These are phyloP conservation scores for Podarcis cretensis DNA, from an alignment of 2,113 vertebrate species.

Conservation along the genomic window DNA sequence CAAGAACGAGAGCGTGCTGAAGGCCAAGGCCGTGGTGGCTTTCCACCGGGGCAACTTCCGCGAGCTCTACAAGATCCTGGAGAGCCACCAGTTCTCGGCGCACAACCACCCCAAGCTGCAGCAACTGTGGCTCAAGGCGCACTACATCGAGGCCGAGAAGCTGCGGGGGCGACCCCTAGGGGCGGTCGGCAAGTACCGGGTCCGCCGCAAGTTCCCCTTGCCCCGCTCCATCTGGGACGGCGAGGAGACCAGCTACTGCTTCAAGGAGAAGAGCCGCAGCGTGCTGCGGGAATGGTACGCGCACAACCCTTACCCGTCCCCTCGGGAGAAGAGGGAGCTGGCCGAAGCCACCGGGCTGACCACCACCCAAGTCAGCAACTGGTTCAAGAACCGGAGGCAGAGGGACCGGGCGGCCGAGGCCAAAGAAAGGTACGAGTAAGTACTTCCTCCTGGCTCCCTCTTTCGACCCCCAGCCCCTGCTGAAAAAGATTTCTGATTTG, in stretches of 20 bases:
- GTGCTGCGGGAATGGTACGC: conserved; percentile 88
- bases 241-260: conserved; percentile 99
- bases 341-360: conserved; percentile 93
- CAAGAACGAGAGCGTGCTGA: conserved; percentile 98
- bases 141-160: conserved; percentile 94
- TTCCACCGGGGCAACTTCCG: conserved; percentile 98
- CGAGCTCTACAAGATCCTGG: conserved; percentile 97
- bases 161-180: conserved; percentile 90
- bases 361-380: conserved; percentile 96
- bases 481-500: neutral
- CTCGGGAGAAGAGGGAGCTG: conserved; percentile 91
- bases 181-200: conserved; percentile 96
- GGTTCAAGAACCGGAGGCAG: conserved; percentile 93
- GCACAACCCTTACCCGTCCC: conserved; percentile 92
- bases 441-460: neutral
- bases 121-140: conserved; percentile 98
- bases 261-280: conserved; percentile 71
- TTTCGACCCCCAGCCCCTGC: too few species aligned
- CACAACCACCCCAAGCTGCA: conserved; percentile 99
- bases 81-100: conserved; percentile 97
- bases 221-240: conserved; percentile 99
- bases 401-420: conserved; percentile 91
- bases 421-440: conserved; percentile 85
- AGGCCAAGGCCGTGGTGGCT: conserved; percentile 98
- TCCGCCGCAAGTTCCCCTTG: conserved; percentile 97